Evolutionary conservation across 2,888 invertebrate genomes (phyloP), one percentile per base, ranked within the genome.

Genomic region (Malthinus flaveolus): DNA sequence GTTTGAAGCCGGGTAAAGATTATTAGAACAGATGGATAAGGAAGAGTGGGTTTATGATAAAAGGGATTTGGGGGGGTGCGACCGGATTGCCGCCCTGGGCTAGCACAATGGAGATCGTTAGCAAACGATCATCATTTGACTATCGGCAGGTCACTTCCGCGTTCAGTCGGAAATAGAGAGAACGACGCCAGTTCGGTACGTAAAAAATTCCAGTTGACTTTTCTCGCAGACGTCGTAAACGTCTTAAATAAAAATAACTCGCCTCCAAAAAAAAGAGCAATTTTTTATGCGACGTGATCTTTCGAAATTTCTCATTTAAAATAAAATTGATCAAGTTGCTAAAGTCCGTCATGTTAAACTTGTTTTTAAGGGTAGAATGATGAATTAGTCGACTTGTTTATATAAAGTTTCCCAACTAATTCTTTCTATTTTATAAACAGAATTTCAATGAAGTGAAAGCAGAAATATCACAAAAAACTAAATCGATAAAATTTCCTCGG

Each of bases 111-210:
- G 62, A 58, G 68, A 70, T 73, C 73, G 72, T 73, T 74, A 73
- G 68, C 66, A 67, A 68, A 65, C 64, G 69, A 69, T 69, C 71
- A 71, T 72, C 73, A 71, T 73, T 71, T 71, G 63, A 67, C 71
- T 71, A 72, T 72, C 67, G 67, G 65, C 66, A 68, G 72, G 72
- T 72, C 71, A 71, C 70, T 69, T 71, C 72, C 70, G 68, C 39
- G 35, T 51, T 61, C 47, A 54, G 49, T 54, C 66, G 72, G 71
- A 71, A 73, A 68, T 68, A 66, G 71, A 56, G 57, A 52, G 54
- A 61, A 58, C 44, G 56, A 59, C 56, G 45, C 51, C 47, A 58
- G 49, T 46, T 56, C 15, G 23, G 51, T 45, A 42, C 55, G 51
- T 60, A 67, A 66, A 67, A 23, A 65, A 61, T 49, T 45, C 50